Evolutionary conservation across 1,140 invertebrate genomes (phyloP).

Genomic region (Heliconius congener): DNA sequence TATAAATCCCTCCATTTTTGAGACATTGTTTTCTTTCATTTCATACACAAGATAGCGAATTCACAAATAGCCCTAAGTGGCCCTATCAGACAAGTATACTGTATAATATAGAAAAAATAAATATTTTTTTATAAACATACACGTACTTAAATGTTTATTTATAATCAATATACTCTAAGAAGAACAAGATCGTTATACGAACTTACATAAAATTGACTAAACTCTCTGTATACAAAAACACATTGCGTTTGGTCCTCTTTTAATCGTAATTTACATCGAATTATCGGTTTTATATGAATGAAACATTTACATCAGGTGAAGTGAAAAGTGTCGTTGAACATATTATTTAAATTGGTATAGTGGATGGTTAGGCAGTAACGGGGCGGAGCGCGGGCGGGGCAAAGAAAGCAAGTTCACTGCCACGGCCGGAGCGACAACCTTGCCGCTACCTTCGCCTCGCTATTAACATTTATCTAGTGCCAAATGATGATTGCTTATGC

Average conservation of each 20-base stretch:
- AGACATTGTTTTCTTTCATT: neutral
- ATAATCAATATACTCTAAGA: too few species aligned
- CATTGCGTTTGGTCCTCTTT: neutral
- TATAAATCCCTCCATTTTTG: neutral
- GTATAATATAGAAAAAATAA: neutral
- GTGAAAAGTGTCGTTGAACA: neutral
- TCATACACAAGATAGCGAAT: too few species aligned
- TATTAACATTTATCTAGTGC: constrained; percentile 38
- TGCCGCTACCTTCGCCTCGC: constrained; percentile 50
- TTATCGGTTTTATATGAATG: too few species aligned
- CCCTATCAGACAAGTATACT: too few species aligned
- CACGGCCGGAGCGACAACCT: constrained; percentile 76
- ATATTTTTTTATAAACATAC: neutral
- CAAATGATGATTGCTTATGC: constrained; percentile 33
- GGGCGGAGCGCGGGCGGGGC: constrained; percentile 44
- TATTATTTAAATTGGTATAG: constrained; percentile 29
- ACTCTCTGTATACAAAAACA: neutral
- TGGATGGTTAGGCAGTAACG: constrained; percentile 47
- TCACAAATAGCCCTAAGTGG: neutral
- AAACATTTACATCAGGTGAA: neutral
- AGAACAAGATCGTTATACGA: too few species aligned
- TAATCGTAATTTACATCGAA: neutral
- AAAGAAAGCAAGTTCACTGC: constrained; percentile 80
- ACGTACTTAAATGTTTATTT: too few species aligned
- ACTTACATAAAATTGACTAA: neutral